A percentile compares a stretch with the other conserved stretches of the same genome.
phyloP scores from a whole-genome alignment of 1,140 invertebrate genomes.

The Pentalonia nigronervosa region DNA sequence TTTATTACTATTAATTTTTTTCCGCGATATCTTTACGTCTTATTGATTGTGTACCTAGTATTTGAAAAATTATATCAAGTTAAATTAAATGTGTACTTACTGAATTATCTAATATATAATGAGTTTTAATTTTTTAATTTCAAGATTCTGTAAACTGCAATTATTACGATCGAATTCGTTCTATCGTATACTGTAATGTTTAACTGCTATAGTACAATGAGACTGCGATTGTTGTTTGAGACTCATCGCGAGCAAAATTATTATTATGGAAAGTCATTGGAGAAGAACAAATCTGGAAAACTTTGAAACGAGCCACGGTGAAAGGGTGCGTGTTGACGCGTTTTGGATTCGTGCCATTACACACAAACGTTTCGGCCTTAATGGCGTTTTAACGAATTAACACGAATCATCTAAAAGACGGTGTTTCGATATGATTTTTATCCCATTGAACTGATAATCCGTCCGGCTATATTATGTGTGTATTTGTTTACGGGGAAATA shows the following conservation, averaged over 20 bases:
- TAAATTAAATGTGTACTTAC: background rate
- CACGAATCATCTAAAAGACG: conserved; percentile 19
- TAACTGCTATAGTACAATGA: background rate
- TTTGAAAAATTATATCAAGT: background rate
- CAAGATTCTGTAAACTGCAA: background rate
- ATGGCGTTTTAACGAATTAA: conserved; percentile 53
- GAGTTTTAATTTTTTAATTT: background rate
- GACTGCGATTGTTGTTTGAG: background rate
- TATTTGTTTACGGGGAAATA: background rate
- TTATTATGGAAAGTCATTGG: conserved; percentile 10
- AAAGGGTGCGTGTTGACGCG: conserved; percentile 23
- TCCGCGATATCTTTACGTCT: background rate
- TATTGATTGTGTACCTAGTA: background rate
- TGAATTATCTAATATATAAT: background rate
- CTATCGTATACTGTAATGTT: background rate
- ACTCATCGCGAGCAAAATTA: background rate
- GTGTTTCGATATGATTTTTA: conserved; percentile 1
- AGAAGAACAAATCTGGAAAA: conserved; percentile 49
- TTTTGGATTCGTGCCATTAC: conserved; percentile 52
- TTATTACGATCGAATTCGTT: background rate
- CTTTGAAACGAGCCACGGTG: background rate
- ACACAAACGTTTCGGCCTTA: conserved; percentile 28
- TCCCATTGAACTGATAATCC: background rate
- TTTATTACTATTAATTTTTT: background rate
- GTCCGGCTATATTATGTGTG: background rate